Percentiles rank a stretch among this genome's conserved stretches.
phyloP scores from a whole-genome alignment of 2,797 vertebrate species.

The Sternotherus odoratus region DNA sequence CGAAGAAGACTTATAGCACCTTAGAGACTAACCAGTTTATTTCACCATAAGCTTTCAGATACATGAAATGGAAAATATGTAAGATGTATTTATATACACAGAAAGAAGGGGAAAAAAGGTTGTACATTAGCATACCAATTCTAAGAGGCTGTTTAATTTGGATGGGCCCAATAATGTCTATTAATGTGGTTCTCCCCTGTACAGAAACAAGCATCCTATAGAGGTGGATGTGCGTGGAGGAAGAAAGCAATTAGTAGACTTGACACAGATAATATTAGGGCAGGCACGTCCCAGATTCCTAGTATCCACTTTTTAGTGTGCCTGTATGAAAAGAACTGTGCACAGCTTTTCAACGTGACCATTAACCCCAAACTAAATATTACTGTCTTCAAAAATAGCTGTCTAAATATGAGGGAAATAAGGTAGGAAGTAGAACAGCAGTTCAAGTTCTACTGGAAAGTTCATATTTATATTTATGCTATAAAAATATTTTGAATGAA shows the following conservation, averaged over 20 bases:
- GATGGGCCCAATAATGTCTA: too few species aligned
- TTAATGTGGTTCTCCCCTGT: not conserved
- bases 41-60: too few species aligned
- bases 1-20: too few species aligned
- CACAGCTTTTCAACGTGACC: not conserved
- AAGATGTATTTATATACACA: too few species aligned
- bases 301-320: not conserved
- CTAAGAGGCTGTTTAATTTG: too few species aligned
- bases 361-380: not conserved
- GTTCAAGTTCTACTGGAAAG: not conserved
- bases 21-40: too few species aligned
- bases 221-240: not conserved
- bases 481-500: not conserved
- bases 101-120: too few species aligned
- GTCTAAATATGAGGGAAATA: not conserved
- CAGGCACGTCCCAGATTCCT: not conserved
- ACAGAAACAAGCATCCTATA: not conserved
- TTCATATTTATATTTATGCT: not conserved
- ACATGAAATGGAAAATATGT: too few species aligned
- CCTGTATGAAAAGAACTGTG: not conserved
- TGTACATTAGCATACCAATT: too few species aligned
- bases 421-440: not conserved
- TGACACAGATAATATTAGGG: not conserved
- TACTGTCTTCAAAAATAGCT: not conserved
- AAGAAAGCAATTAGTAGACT: not conserved